Evolutionary conservation across 2,888 invertebrate species (phyloP).

Genomic region (Clusia tigrina): DNA sequence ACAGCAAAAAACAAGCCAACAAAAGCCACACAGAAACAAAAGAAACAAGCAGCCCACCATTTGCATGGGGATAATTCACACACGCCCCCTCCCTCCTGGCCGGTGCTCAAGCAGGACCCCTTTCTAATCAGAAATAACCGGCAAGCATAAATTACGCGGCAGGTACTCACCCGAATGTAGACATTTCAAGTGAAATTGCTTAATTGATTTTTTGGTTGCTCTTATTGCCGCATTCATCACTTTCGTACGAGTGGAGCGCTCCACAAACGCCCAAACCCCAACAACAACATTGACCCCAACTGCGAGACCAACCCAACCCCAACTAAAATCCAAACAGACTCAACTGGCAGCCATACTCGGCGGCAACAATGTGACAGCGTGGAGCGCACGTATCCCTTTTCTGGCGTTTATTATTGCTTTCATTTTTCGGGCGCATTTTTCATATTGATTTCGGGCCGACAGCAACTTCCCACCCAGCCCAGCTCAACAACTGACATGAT

Average conservation of each 20-base stretch:
- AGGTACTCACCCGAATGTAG: background rate
- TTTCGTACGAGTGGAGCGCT: no score
- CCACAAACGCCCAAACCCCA: no score
- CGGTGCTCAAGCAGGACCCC: background rate
- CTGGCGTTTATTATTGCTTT: background rate
- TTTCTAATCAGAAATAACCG: background rate
- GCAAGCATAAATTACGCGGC: background rate
- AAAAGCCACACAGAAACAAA: background rate
- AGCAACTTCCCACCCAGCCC: no score
- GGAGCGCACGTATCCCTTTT: no score
- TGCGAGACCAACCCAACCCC: no score
- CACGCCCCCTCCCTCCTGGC: background rate
- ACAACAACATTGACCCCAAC: no score
- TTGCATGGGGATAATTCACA: background rate
- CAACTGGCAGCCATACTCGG: no score
- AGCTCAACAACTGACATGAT: no score
- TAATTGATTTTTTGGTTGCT: constrained; percentile 1
- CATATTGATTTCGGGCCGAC: no score
- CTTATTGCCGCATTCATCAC: background rate
- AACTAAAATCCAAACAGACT: no score
- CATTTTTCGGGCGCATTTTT: no score
- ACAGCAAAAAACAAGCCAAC: background rate
- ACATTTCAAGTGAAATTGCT: background rate
- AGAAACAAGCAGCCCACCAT: background rate
- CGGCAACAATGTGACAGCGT: no score